Base-by-base conservation (phyloP, 2,113 vertebrate species). In the Microtus richardsoni region DNA sequence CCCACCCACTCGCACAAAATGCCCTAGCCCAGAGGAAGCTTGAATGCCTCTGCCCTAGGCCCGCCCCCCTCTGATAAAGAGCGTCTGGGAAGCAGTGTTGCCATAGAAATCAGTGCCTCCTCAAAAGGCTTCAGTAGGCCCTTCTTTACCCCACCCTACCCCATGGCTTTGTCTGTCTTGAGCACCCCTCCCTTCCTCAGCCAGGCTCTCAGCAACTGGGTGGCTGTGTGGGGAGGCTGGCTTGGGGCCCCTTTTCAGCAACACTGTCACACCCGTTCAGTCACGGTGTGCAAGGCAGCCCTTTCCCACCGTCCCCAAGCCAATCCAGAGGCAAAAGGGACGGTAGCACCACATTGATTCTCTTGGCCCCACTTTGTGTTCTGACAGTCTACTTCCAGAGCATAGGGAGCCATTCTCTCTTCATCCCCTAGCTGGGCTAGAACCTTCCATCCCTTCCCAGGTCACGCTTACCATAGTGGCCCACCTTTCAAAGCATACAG, bases 71-170 rank as follows among this genome's bases (percentile, higher is more conserved):
- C 75, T 36, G 89, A 94, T 71, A 95, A 80, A 95, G 93, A 60
- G 89, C 88, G 60, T 13, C 95, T 84, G 93, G 96, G 94, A 96
- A 97, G 96, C 30, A 14, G 89, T 95, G 98, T 83, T 98, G 92
- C 98, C 98, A 98, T 96, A 97, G 97, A 80, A 97, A 98, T 93
- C 95, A 96, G 93, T 84, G 96, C 93, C 96, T 97, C 97, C 96
- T 97, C 96, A 93, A 97, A 97, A 97, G 96, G 88, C 95, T 97
- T 96, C 97, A 96, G 90, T 90, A 62, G 80, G 94, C 79, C 85
- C 82, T 95, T 60, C 87, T 94, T 83, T 93, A 95, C 95, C 90
- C 91, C 41, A 95, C 96, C 92, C 94, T 96, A 92, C 79, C 96
- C 95, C 94, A 95, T 0, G n/a, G 96, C 94, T 93, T 93, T 96